Evolutionary conservation across 2,888 invertebrate genomes (phyloP).

Genomic region (Scaptomyza caliginosa): DNA sequence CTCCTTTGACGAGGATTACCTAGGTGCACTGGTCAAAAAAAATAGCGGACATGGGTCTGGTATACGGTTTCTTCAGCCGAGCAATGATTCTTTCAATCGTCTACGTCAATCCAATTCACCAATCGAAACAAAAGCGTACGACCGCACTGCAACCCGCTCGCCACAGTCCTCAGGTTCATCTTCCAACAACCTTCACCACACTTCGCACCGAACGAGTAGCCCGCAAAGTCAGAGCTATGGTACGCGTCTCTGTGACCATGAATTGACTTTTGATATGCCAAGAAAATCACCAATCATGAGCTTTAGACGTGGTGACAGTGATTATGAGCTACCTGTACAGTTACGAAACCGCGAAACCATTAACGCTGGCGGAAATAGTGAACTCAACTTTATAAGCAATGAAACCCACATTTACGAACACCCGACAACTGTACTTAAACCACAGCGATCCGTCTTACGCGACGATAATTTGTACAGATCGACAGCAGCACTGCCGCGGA

Average conservation of each 20-base stretch:
- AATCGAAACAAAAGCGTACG: constrained; percentile 43
- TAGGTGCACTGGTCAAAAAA: constrained; percentile 76
- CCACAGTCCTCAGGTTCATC: constrained; percentile 82
- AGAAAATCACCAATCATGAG: constrained; percentile 83
- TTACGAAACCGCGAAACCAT: constrained; percentile 82
- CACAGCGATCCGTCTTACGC: constrained; percentile 70
- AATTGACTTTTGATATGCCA: constrained; percentile 83
- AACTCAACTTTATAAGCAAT: constrained; percentile 82
- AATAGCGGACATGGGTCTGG: constrained; percentile 53
- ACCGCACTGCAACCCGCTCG: constrained; percentile 70
- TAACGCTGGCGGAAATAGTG: constrained; percentile 82
- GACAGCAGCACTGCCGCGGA: constrained; percentile 55
- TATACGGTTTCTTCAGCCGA: constrained; percentile 71
- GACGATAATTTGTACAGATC: constrained; percentile 80
- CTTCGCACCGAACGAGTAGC: constrained; percentile 78
- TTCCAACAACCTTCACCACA: constrained; percentile 72
- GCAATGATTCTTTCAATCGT: constrained; percentile 38
- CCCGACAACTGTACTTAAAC: constrained; percentile 76
- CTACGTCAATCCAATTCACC: constrained; percentile 78
- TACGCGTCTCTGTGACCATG: constrained; percentile 83
- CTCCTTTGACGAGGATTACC: constrained; percentile 83
- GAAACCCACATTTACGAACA: constrained; percentile 82
- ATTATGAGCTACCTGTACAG: constrained; percentile 79
- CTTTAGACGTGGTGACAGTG: constrained; percentile 80
- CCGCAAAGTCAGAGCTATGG: constrained; percentile 83